Evolutionary conservation across 2,797 vertebrate genomes (phyloP), one percentile per base, ranked within the genome.

Genomic region (Sebastes vulpes): DNA sequence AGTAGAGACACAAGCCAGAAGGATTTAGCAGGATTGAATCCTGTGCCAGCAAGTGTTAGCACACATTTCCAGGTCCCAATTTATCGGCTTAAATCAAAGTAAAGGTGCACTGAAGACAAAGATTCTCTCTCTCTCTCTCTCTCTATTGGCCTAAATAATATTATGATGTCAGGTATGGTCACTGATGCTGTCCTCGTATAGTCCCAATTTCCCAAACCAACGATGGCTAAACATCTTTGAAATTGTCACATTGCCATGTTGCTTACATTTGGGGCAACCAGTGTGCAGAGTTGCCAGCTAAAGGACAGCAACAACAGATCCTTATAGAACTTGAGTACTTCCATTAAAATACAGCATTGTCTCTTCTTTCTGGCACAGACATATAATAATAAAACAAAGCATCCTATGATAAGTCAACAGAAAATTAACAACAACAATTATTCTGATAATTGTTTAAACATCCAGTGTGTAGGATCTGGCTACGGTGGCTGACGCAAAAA

Each of bases 251-350:
- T 2, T 52, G 29, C 20, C 8, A 26, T 56, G 18, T 68, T 35
- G 77, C 73, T 66, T 56, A 70, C 26, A 65, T 64, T 38, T 63
- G 28, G 38, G 23, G 46, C 28, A 58, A 75, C 35, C 29, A 32
- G 21, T 12, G 57, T 32, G 25, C 25, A 72, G 61, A 28, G 31
- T 50, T 63, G 63, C 63, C 52, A 78, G 31, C 14, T 58, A 11
- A 75, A 35, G 20, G 14, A 26, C 2, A 57, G 16, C 6, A 57
- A 28, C 21, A 20, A 14, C 23, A 14, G 35, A 9, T 28, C 31
- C 23, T 57, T 28, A 9, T 12, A 23, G 20, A 26, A 61, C 28
- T 18, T 5, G 1, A 16, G 2, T 11, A 16, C 38, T 16, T 31
- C 20, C 7, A 50, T 50, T 32, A 8, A 71, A 50, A 71, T 23